Percentiles rank a stretch among this genome's conserved stretches.
These are phyloP conservation scores for Tipula lateralis DNA, from an alignment of 2,888 invertebrate species.

Conservation along the genomic window DNA sequence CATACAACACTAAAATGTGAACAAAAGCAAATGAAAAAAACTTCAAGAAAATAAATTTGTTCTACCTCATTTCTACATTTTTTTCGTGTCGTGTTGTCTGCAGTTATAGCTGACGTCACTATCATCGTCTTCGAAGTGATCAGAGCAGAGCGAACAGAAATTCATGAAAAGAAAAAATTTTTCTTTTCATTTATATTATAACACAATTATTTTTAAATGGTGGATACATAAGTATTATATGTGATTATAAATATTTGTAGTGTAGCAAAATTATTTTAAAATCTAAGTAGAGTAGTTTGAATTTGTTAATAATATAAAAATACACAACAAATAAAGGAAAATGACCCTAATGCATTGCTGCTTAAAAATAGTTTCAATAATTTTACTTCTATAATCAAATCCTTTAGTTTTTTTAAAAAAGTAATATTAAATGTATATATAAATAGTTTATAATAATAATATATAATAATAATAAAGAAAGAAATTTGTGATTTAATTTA, in stretches of 20 bases:
- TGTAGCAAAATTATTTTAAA: slow-evolving; percentile 6
- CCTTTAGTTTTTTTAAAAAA: not conserved
- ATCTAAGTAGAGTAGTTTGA: slow-evolving; percentile 5
- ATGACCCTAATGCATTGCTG: slow-evolving; percentile 19
- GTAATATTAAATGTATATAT: slow-evolving; percentile 1
- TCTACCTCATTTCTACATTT: slow-evolving; percentile 19
- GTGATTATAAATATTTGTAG: slow-evolving; percentile 11
- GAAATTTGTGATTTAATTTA: slow-evolving; percentile 15
- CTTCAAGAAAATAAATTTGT: not conserved
- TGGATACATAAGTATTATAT: slow-evolving; percentile 24
- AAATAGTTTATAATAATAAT: slow-evolving; percentile 3
- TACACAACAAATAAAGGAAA: not conserved
- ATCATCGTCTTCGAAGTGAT: slow-evolving; percentile 20
- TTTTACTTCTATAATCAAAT: not conserved
- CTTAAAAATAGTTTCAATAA: slow-evolving; percentile 19
- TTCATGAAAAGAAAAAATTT: slow-evolving; percentile 7
- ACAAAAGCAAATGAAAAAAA: not conserved
- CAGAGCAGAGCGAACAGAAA: not conserved
- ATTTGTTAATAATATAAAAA: slow-evolving; percentile 15
- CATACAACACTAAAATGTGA: not conserved
- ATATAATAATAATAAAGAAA: slow-evolving; percentile 11
- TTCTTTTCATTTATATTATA: slow-evolving; percentile 25
- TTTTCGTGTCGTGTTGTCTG: slow-evolving; percentile 27
- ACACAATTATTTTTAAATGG: slow-evolving; percentile 25
- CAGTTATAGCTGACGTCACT: slow-evolving; percentile 29